Evolutionary conservation across 2,113 vertebrate species (phyloP).

Genomic region (Charina bottae): DNA sequence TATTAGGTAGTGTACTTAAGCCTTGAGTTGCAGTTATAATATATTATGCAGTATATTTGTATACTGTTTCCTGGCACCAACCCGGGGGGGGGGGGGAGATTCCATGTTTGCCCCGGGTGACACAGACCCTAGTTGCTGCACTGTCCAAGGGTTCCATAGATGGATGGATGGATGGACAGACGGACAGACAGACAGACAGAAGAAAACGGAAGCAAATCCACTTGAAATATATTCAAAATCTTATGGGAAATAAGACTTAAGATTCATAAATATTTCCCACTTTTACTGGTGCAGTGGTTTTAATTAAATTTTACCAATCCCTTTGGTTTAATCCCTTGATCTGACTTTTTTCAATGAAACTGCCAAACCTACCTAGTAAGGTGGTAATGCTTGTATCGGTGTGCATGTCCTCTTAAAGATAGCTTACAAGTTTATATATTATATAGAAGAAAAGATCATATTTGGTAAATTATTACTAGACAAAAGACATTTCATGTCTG

Average conservation of each 20-base stretch:
- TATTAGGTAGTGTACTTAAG: too few relatives aligned
- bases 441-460: neutral
- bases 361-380: neutral
- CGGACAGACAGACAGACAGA: neutral
- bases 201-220: slow-evolving; percentile 40
- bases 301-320: slow-evolving; percentile 73
- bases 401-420: neutral
- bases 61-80: too few relatives aligned
- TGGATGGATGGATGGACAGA: neutral
- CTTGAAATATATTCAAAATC: slow-evolving; percentile 48
- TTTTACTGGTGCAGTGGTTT: slow-evolving; percentile 60
- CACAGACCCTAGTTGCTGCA: too few relatives aligned
- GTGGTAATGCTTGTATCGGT: too few relatives aligned
- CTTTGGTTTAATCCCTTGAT: slow-evolving; percentile 68
- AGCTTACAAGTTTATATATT: neutral
- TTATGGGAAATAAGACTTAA: slow-evolving; percentile 57
- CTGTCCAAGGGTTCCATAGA: neutral
- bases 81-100: too few relatives aligned
- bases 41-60: too few relatives aligned
- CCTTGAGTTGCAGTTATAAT: too few relatives aligned
- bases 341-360: slow-evolving; percentile 49
- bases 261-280: slow-evolving; percentile 51
- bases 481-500: neutral
- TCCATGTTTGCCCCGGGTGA: too few relatives aligned
- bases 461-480: neutral